Percentiles rank a stretch among this genome's conserved stretches.
phyloP scores from a whole-genome alignment of 2,797 vertebrate genomes.

The Bufotes viridis region DNA sequence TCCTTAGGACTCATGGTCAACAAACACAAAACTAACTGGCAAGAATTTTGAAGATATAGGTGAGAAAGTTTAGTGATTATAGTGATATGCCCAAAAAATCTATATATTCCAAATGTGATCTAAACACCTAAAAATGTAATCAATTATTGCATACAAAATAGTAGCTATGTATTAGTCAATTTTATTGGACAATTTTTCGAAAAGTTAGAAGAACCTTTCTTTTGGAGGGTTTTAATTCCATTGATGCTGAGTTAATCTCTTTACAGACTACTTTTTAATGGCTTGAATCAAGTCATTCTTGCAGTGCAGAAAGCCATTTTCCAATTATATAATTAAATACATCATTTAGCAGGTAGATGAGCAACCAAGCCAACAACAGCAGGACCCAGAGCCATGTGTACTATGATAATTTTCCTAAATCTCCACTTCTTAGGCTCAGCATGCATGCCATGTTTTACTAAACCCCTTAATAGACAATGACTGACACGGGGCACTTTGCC shows the following conservation, averaged over 20 bases:
- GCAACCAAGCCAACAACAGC: background rate
- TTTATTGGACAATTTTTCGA: background rate
- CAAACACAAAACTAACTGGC: too few species aligned
- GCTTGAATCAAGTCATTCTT: background rate
- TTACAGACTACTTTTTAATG: constrained; percentile 29
- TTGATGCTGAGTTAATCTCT: constrained; percentile 25
- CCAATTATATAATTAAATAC: constrained; percentile 33
- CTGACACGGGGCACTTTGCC: constrained; percentile 56
- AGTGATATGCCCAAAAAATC: too few species aligned
- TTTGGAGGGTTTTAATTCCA: background rate
- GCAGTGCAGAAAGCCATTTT: background rate
- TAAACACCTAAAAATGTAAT: background rate
- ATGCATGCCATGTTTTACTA: background rate
- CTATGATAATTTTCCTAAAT: constrained; percentile 1
- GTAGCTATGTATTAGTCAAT: background rate
- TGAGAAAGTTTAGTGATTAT: too few species aligned
- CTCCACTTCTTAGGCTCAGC: background rate
- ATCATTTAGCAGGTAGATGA: constrained; percentile 40
- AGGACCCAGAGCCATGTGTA: background rate
- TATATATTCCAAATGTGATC: too few species aligned
- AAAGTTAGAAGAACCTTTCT: background rate
- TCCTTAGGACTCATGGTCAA: too few species aligned
- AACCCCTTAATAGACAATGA: constrained; percentile 29
- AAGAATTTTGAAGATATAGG: too few species aligned
- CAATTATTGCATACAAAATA: background rate